phyloP scores from a whole-genome alignment of 1,140 invertebrate species.

The Coptotermes formosanus region DNA sequence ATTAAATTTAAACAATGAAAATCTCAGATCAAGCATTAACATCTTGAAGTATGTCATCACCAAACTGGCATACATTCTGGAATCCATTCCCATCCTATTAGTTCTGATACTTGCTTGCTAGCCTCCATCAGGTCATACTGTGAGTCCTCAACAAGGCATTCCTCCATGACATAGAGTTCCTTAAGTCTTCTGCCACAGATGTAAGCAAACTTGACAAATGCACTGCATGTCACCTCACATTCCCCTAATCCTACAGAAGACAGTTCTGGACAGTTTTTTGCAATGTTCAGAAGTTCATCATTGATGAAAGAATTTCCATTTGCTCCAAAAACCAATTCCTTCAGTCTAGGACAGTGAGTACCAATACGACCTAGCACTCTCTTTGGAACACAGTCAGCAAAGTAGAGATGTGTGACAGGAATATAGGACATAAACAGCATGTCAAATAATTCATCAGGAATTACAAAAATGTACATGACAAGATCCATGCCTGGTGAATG shows the following conservation, averaged over 20 bases:
- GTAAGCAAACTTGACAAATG: slow-evolving; percentile 45
- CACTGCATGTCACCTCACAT: slow-evolving; percentile 49
- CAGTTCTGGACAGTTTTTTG: slow-evolving; percentile 43
- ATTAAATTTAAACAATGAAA: no score
- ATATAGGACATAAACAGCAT: slow-evolving; percentile 41
- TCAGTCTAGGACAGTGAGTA: slow-evolving; percentile 42
- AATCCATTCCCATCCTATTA: slow-evolving; percentile 46
- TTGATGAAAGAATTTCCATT: slow-evolving; percentile 43
- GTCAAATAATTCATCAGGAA: slow-evolving; percentile 44
- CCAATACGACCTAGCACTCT: slow-evolving; percentile 41
- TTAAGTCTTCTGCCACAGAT: slow-evolving; percentile 43
- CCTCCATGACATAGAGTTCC: slow-evolving; percentile 47
- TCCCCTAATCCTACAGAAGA: slow-evolving; percentile 47
- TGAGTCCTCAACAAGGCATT: slow-evolving; percentile 46
- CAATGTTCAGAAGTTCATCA: slow-evolving; percentile 41
- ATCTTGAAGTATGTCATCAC: slow-evolving; percentile 38
- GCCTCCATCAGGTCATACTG: slow-evolving; percentile 43
- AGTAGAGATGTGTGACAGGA: slow-evolving; percentile 48
- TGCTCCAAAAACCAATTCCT: slow-evolving; percentile 46
- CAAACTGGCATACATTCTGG: slow-evolving; percentile 49
- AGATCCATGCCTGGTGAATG: slow-evolving; percentile 45
- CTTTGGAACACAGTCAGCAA: slow-evolving; percentile 45
- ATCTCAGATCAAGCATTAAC: neutral
- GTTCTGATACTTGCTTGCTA: slow-evolving; percentile 42
- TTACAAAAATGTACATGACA: slow-evolving; percentile 47